Base-by-base conservation (phyloP, 1,140 invertebrate genomes). In the Pseudomyrmex sp. region DNA sequence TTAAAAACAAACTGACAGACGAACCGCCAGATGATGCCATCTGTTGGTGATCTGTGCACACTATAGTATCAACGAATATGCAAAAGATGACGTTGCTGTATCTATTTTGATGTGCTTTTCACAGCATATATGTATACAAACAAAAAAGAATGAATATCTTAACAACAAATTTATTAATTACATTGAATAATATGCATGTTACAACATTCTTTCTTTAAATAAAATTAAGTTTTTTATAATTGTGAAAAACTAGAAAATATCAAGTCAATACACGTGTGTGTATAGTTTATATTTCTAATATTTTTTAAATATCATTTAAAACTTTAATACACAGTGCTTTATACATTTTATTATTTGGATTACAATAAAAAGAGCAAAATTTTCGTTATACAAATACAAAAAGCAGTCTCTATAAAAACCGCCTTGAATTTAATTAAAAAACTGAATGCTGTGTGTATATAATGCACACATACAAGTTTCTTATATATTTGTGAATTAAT, bases 31-130 rank as follows among this genome's bases (percentile, higher is more conserved):
- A 20, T 44, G 56, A 76, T 70, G 58, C 85, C 72, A 87, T 59
- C 85, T 87, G 48, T 12, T 20, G 85, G 66, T 26, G 66, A 68
- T 56, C 23, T 26, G 35, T 12, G 0, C 5, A 20, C 35, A 54
- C 35, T 35, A 65, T 50, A 80, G 44, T 80, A 9, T 80, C 20
- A 35, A 7, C 23, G n/a, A 13, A 12, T 35, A 35, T 80, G 54
- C 66, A 80, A 70, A 48, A 80, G 76, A 70, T 80, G 66, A 80
- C 76, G 66, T 66, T 70, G 66, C 66, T 80, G 54, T 12, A 35
- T 20, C 76, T 35, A 80, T 35, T 80, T 69, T 18, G n/a, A 26
- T 61, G 20, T 50, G 46, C 8, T 68, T 13, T 15, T 61, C 35
- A 35, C 5, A 35, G 35, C 35, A 35, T 35, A 35, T 35, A 35